Evolutionary conservation across 1,140 invertebrate species (phyloP).

Genomic region (Drosophila kurseongensis): DNA sequence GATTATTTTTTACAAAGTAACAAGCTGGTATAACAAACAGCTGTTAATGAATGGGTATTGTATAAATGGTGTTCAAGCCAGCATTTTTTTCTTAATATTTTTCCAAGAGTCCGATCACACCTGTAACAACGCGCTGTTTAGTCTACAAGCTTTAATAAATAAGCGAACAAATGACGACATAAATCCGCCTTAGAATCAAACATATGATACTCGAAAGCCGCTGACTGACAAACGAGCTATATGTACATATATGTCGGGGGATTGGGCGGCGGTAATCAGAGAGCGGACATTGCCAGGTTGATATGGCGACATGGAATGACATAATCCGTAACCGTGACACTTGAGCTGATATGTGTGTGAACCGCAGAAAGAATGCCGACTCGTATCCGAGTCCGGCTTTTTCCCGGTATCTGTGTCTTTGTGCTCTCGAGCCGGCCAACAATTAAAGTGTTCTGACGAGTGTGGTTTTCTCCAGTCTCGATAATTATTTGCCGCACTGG

Average conservation of each 20-base stretch:
- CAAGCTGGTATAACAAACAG: slow-evolving; percentile 5
- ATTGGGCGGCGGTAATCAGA: slow-evolving; percentile 19
- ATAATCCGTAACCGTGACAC: slow-evolving; percentile 74
- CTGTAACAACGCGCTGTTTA: slow-evolving; percentile 7
- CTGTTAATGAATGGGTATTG: slow-evolving; percentile 1
- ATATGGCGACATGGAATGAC: slow-evolving; percentile 54
- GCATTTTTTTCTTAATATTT: not conserved
- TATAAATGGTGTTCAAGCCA: slow-evolving; percentile 3
- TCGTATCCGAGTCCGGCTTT: slow-evolving; percentile 19
- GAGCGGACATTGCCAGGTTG: slow-evolving; percentile 19
- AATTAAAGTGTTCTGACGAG: slow-evolving; percentile 37
- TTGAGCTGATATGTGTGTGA: slow-evolving; percentile 67
- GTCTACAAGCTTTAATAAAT: slow-evolving; percentile 27
- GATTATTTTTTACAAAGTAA: slow-evolving; percentile 11
- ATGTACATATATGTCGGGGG: not conserved
- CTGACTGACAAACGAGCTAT: slow-evolving; percentile 19
- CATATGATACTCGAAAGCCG: slow-evolving; percentile 53
- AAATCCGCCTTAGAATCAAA: slow-evolving; percentile 68
- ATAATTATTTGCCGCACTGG: slow-evolving; percentile 37
- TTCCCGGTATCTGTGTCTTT: slow-evolving; percentile 9
- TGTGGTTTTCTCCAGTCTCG: slow-evolving; percentile 37
- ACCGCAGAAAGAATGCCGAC: slow-evolving; percentile 44
- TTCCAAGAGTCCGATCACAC: not conserved
- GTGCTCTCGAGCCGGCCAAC: slow-evolving; percentile 10
- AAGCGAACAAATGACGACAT: slow-evolving; percentile 25